Base-by-base conservation (phyloP, 2,113 vertebrate genomes). In the Gadus macrocephalus region DNA sequence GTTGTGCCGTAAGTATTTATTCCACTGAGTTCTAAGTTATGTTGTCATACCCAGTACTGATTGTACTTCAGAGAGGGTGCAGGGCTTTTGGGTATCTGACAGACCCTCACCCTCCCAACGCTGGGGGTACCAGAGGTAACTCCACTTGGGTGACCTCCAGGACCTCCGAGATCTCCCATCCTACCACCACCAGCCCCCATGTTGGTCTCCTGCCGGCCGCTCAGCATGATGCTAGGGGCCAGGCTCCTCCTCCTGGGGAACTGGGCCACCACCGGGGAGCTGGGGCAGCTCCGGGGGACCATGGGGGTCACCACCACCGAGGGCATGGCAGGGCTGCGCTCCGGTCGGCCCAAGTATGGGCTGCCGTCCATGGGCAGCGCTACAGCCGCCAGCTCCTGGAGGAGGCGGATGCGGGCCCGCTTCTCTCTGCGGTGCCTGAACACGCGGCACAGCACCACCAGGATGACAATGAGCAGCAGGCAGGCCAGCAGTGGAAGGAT, bases 1-100 rank as follows among this genome's bases (percentile, higher is more conserved):
- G 8, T 9, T 49, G 7, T 14, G 42, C 42, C 42, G 12, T 49
- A 12, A 49, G 42, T 49, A 49, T 9, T 49, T 2, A 8, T 49
- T 5, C 31, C 31, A 35, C 31, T 4, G 31, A 49, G 42, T 49
- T 49, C 8, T 49, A 9, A 49, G 42, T 49, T 49, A 49, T 49
- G 7, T 49, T 49, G 17, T 91, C 91, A 96, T 12, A 98, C 95
- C 93, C 94, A 96, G 42, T 94, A 95, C 12, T 96, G 95, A 83
- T 64, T 89, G 59, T 59, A 68, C 79, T 91, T 94, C 53, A 96
- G 88, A 8, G 84, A 72, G 1, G 92, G 92, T 70, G 93, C 91
- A 25, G 86, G 87, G 85, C 75, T 82, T 22, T 19, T 66, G 1
- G 83, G 72, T 64, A 60, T 80, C 31, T 77, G 31, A 9, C 72